Evolutionary conservation across 2,113 vertebrate species (phyloP).

Genomic region (Mustelus asterias): DNA sequence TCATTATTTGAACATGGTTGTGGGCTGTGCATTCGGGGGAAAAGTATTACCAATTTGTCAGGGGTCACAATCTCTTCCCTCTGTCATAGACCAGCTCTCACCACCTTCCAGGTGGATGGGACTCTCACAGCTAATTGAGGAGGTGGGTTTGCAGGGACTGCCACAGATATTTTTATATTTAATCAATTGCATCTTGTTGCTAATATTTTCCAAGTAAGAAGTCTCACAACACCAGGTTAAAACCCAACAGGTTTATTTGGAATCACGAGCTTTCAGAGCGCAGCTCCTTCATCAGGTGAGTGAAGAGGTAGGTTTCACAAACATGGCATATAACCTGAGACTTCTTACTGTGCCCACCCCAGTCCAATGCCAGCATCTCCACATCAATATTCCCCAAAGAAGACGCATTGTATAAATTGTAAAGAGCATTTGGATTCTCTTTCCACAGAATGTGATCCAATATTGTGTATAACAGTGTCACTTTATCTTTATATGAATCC

Average conservation of each 20-base stretch:
- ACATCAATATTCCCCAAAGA: background rate
- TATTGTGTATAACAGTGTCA: background rate
- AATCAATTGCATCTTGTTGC: background rate
- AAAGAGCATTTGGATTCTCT: background rate
- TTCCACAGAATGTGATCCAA: background rate
- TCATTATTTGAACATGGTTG: background rate
- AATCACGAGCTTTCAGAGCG: too few species aligned
- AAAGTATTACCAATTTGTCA: background rate
- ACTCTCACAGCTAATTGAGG: background rate
- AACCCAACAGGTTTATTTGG: too few species aligned
- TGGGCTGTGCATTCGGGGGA: background rate
- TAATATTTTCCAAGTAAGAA: background rate
- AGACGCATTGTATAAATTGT: background rate
- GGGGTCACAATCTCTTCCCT: background rate
- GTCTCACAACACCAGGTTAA: too few species aligned
- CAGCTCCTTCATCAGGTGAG: too few species aligned
- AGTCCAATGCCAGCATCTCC: too few species aligned
- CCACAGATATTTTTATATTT: background rate
- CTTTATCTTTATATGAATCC: background rate
- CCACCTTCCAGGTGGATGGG: background rate
- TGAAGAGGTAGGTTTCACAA: too few species aligned
- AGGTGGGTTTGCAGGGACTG: background rate
- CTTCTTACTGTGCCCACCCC: too few species aligned
- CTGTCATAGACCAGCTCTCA: background rate
- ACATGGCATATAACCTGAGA: too few species aligned